Conservation (phyloP, 2,797 vertebrate species). For the Cercopithecus diana region DNA sequence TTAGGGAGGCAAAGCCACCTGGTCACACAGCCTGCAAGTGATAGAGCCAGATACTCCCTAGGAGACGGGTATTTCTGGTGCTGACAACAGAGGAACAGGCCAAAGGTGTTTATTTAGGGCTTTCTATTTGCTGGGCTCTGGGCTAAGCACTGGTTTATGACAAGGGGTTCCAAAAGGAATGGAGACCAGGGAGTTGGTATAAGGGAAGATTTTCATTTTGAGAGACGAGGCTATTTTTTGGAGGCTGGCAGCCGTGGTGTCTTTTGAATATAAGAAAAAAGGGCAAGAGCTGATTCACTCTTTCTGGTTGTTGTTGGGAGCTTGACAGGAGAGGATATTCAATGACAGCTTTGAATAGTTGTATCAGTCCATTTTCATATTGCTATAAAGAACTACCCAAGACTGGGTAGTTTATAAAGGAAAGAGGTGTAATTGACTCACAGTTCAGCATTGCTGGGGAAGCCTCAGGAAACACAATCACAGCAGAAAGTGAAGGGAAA, state of each 20-base stretch:
- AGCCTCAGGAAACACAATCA: background rate
- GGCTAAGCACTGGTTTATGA: background rate
- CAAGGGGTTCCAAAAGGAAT: background rate
- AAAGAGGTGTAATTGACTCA: background rate
- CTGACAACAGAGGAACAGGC: background rate
- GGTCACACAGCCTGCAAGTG: background rate
- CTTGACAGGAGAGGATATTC: background rate
- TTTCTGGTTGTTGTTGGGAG: background rate
- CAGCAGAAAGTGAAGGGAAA: background rate
- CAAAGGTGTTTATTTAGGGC: background rate
- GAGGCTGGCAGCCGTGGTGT: background rate
- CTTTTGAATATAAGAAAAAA: background rate
- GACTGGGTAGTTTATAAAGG: background rate
- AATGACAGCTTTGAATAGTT: background rate
- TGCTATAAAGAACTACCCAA: background rate
- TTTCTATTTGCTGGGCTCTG: background rate
- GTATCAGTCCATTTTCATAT: background rate
- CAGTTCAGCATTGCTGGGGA: background rate
- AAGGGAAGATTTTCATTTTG: background rate
- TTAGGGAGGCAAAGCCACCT: background rate
- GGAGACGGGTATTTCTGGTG: background rate
- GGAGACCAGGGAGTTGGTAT: background rate
- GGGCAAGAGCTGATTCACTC: background rate
- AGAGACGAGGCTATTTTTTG: background rate
- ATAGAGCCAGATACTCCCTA: background rate